Percentiles rank a stretch among this genome's conserved stretches.
Evolutionary conservation across 2,797 vertebrate genomes (phyloP).

Genomic region (Poecile montanus): DNA sequence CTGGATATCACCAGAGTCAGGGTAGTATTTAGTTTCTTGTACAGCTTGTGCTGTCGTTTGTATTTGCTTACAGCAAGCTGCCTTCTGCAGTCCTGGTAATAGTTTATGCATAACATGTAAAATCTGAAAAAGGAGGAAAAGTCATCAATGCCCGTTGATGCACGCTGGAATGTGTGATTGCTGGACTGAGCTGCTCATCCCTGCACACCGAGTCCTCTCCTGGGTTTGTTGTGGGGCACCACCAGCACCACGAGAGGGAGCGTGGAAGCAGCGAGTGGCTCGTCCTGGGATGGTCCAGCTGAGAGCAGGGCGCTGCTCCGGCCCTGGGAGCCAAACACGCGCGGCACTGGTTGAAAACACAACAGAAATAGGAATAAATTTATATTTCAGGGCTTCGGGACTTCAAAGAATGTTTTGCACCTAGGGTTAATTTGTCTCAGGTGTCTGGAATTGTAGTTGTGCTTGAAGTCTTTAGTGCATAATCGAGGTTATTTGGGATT

Average conservation of each 20-base stretch:
- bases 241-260: neutral
- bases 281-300: accelerated
- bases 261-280: neutral
- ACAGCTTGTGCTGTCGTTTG: neutral
- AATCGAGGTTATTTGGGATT: neutral
- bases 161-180: accelerated
- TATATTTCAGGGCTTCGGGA: neutral
- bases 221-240: neutral
- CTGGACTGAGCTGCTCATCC: neutral
- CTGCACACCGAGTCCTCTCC: accelerated
- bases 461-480: neutral
- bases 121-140: neutral
- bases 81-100: neutral
- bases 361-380: neutral
- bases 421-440: neutral
- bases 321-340: accelerated
- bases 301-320: accelerated
- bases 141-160: accelerated
- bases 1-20: neutral
- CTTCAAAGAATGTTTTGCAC: neutral
- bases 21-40: neutral
- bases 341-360: neutral
- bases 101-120: neutral
- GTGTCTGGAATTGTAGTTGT: neutral
- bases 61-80: neutral